Evolutionary conservation across 92 coral and sea anemone genomes (phyloP).

Genomic region (Paragorgia papillata): DNA sequence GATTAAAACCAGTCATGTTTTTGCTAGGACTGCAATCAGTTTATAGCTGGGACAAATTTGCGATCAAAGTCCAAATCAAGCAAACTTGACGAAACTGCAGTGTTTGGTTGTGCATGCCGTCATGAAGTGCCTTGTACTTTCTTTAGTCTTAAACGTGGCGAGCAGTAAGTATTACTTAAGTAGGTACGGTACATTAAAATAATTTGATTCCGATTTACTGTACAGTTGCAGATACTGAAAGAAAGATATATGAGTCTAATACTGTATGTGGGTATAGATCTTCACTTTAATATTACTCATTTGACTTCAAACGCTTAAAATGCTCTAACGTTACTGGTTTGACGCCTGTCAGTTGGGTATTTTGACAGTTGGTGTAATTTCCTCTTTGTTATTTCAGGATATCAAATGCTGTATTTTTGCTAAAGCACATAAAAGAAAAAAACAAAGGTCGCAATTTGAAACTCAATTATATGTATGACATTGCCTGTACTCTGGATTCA

Average conservation of each 20-base stretch:
- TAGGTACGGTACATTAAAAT: too few species aligned
- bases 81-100: too few species aligned
- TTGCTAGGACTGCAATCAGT: constrained; percentile 1
- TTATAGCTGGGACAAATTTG: constrained; percentile 55
- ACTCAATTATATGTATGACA: constrained; percentile 11
- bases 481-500: constrained; percentile 22
- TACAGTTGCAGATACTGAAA: too few species aligned
- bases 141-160: constrained; percentile 53
- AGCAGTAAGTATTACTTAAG: constrained; percentile 29
- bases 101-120: constrained; percentile 44
- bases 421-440: constrained; percentile 12
- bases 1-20: background rate
- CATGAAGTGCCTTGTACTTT: constrained; percentile 47
- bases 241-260: too few species aligned
- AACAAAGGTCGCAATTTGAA: too few species aligned
- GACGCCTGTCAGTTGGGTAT: too few species aligned
- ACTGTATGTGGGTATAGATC: too few species aligned
- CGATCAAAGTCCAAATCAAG: constrained; percentile 48
- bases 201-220: too few species aligned
- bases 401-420: constrained; percentile 24
- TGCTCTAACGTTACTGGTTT: too few species aligned
- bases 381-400: constrained; percentile 2
- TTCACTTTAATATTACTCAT: too few species aligned
- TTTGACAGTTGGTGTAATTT: too few species aligned
- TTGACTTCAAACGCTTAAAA: too few species aligned